Percentiles rank a stretch among this genome's conserved stretches.
phyloP scores from a whole-genome alignment of 2,113 vertebrate species.

The Orycteropus afer region DNA sequence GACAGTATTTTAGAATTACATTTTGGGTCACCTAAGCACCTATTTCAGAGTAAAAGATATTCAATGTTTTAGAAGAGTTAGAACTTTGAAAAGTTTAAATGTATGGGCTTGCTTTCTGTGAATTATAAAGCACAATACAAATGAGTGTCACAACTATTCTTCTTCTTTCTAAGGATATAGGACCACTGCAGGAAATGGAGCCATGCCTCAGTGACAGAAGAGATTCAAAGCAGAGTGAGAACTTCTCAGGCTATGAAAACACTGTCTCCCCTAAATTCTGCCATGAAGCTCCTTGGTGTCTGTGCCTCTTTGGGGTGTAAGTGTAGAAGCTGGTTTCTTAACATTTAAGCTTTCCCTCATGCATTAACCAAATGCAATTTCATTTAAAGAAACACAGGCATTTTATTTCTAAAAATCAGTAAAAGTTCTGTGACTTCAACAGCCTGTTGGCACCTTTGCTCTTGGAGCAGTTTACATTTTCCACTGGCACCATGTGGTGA shows the following conservation, averaged over 20 bases:
- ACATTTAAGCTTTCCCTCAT: neutral
- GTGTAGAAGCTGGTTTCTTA: neutral
- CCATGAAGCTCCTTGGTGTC: neutral
- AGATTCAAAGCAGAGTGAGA: neutral
- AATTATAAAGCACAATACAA: neutral
- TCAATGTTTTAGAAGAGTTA: neutral
- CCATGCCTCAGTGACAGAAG: fast-evolving
- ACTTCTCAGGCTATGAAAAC: too few relatives aligned
- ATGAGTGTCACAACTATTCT: neutral
- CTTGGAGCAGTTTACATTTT: conserved; percentile 18
- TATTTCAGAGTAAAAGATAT: neutral
- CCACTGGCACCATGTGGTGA: neutral
- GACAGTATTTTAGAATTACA: neutral
- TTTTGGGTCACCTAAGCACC: neutral
- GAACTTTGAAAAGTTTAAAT: neutral
- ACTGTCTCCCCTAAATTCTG: neutral
- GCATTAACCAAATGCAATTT: neutral
- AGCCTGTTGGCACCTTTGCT: neutral
- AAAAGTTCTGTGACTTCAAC: neutral
- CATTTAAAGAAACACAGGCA: neutral
- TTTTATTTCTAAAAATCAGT: neutral
- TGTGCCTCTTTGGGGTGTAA: neutral
- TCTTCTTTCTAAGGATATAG: neutral
- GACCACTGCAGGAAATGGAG: neutral
- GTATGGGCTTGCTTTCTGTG: neutral